Evolutionary conservation across 2,888 invertebrate genomes (phyloP).

Genomic region (Stenurella melanura): DNA sequence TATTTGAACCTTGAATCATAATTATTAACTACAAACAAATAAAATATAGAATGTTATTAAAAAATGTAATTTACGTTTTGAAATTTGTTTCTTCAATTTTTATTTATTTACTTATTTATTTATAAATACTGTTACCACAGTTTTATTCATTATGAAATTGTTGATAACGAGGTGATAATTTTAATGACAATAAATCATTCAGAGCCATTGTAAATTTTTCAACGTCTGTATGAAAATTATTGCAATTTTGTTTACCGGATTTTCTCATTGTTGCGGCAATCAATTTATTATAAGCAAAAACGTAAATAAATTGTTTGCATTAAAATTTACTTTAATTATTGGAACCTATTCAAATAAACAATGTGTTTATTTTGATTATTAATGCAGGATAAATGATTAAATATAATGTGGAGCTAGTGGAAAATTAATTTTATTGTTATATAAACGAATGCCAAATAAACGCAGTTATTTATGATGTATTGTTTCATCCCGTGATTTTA

Average conservation of each 20-base stretch:
- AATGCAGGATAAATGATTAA: background rate
- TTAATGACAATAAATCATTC: conserved; percentile 31
- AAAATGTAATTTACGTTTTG: background rate
- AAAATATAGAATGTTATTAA: conserved; percentile 1
- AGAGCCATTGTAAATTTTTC: conserved; percentile 23
- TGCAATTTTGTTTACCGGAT: conserved; percentile 31
- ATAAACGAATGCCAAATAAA: background rate
- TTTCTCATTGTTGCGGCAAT: conserved; percentile 29
- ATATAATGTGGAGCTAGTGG: background rate
- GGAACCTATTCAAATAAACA: background rate
- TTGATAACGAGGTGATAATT: conserved; percentile 24
- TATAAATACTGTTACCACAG: conserved; percentile 26
- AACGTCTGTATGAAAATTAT: conserved; percentile 27
- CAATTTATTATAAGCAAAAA: conserved; percentile 1
- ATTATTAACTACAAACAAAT: background rate
- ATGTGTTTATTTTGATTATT: background rate
- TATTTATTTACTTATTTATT: conserved; percentile 22
- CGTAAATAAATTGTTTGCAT: conserved; percentile 4
- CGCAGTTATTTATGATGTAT: background rate
- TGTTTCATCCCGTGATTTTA: background rate
- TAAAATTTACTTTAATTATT: background rate
- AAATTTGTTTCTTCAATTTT: background rate
- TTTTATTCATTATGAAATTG: conserved; percentile 18
- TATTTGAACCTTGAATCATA: background rate
- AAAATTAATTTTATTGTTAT: background rate